These are phyloP conservation scores for Ceuthmochares aereus DNA, from an alignment of 2,113 vertebrate species.

Conservation along the genomic window DNA sequence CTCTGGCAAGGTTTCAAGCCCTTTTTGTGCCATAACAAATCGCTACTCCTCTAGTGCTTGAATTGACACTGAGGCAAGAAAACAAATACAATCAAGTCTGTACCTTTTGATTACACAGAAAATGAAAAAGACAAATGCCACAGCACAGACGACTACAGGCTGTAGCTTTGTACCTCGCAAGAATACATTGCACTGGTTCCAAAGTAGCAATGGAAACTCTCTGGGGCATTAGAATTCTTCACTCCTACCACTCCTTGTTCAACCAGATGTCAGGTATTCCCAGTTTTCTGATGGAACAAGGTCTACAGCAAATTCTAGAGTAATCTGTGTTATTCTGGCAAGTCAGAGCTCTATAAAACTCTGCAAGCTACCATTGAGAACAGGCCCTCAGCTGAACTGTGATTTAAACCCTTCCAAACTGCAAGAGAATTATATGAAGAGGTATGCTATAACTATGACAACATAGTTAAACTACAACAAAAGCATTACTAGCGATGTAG, in stretches of 20 bases:
- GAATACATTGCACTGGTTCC: neutral
- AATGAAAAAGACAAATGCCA: conserved; percentile 11
- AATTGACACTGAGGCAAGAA: conserved; percentile 12
- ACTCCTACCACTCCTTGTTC: neutral
- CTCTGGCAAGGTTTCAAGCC: conserved; percentile 50
- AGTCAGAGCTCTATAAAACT: neutral
- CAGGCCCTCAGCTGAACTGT: neutral
- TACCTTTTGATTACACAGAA: conserved; percentile 18
- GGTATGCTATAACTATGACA: neutral
- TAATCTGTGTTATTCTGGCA: neutral
- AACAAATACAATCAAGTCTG: conserved; percentile 22
- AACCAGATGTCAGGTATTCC: neutral
- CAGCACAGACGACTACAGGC: neutral
- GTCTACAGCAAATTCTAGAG: neutral
- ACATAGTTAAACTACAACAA: neutral
- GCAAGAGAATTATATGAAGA: neutral
- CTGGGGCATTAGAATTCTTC: neutral
- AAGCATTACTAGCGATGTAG: neutral
- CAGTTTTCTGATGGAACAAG: neutral
- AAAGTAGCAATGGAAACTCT: neutral
- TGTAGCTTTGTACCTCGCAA: neutral
- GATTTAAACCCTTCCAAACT: neutral
- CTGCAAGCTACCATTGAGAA: neutral
- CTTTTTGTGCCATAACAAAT: conserved; percentile 27
- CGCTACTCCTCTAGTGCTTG: conserved; percentile 7